Evolutionary conservation across 2,888 invertebrate species (phyloP).

Genomic region (Ctenicera cuprea): DNA sequence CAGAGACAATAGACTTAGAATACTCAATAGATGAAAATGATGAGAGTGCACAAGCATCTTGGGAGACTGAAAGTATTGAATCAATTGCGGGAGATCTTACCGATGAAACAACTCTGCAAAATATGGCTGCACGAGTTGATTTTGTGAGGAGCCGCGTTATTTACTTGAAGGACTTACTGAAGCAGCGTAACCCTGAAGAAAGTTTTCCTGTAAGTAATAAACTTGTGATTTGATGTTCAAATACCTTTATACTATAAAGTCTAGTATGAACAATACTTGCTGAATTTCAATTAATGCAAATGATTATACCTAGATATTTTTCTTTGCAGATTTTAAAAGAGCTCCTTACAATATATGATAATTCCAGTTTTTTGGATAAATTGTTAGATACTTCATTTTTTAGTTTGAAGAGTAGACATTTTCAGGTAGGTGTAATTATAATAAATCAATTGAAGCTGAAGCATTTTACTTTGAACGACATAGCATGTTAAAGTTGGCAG

Average conservation of each 20-base stretch:
- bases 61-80: slow-evolving; percentile 87
- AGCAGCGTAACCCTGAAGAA: slow-evolving; percentile 26
- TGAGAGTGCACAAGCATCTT: slow-evolving; percentile 78
- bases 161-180: slow-evolving; percentile 74
- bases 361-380: slow-evolving; percentile 90
- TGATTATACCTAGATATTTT: slow-evolving; percentile 21
- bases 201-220: slow-evolving; percentile 33
- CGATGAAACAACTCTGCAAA: slow-evolving; percentile 72
- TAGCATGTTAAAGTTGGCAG: too few species aligned
- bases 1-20: slow-evolving; percentile 84
- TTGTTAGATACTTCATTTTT: slow-evolving; percentile 91
- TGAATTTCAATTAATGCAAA: neutral
- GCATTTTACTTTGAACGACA: too few species aligned
- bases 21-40: slow-evolving; percentile 79
- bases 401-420: slow-evolving; percentile 76
- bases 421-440: slow-evolving; percentile 75
- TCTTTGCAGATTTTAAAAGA: slow-evolving; percentile 82
- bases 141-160: slow-evolving; percentile 68
- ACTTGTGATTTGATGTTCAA: too few species aligned
- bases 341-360: slow-evolving; percentile 87
- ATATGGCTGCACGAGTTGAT: slow-evolving; percentile 80
- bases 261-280: too few species aligned
- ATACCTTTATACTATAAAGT: too few species aligned
- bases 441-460: too few species aligned
- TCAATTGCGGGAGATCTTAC: slow-evolving; percentile 75